Evolutionary conservation across 2,797 vertebrate species (phyloP), one percentile per base, ranked within the genome.

Genomic region (Buceros bicornis): DNA sequence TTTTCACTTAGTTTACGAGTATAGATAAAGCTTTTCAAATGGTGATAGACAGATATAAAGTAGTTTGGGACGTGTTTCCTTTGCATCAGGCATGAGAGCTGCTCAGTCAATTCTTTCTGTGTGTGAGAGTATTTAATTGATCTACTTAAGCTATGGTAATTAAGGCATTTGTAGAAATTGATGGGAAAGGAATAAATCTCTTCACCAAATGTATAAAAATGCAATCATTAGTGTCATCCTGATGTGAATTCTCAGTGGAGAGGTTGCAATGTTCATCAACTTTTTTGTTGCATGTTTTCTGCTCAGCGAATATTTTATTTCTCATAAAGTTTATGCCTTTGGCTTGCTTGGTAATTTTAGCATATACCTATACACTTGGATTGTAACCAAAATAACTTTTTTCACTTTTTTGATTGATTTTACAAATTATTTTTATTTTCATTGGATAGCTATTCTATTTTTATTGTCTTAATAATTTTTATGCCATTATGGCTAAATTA

Each of bases 71-170:
- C 4, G 2, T 17, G 4, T 11, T 15, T 67, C 10, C 3, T 83
- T 72, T 51, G 22, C 13, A 24, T 69, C 37, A 65, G 29, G 6
- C 40, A 13, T 65, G 31, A 54, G 19, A 72, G 35, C 45, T 65
- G 8, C 11, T 72, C 26, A 53, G 28, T 51, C 0, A 0, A 28
- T 56, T 45, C 8, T 25, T 71, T 60, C 33, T 5, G 0, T 21
- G 10, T 53, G 18, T 82, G n/a, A 87, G n/a, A 72, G 16, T 56
- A 66, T 53, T 79, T 57, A 40, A 51, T 69, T 50, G 20, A 81
- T 66, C 28, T 62, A 24, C 18, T 47, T 62, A 83, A 88, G 35
- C 28, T 33, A 2, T 53, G 22, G 6, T 57, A 51, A 83, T 77
- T 73, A 91, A 89, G 20, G 11, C 15, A 25, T 82, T 48, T 58